Evolutionary conservation across 2,113 vertebrate species (phyloP).

Genomic region (Aspidoscelis tigris): DNA sequence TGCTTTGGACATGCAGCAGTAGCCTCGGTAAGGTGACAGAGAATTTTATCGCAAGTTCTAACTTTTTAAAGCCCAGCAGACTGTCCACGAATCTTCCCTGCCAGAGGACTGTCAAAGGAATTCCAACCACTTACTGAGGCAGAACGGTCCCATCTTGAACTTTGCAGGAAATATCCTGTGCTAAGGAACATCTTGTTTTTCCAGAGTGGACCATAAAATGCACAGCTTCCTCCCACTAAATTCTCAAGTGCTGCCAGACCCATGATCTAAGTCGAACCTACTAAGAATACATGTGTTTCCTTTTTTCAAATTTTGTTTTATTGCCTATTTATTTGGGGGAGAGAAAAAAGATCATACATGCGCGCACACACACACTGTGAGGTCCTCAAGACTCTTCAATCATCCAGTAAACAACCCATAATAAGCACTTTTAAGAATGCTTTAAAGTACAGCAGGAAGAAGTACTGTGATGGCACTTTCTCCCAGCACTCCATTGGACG

Average conservation of each 20-base stretch:
- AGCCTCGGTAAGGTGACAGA: neutral
- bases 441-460: neutral
- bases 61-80: neutral
- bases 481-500: too few species aligned
- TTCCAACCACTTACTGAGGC: conserved; percentile 23
- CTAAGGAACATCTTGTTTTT: conserved; percentile 32
- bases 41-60: neutral
- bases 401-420: too few species aligned
- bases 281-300: neutral
- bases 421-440: too few species aligned
- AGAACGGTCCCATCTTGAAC: conserved; percentile 30
- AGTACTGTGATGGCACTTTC: too few species aligned
- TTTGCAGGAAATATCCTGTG: neutral
- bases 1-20: too few species aligned
- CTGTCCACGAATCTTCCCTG: neutral
- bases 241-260: conserved; percentile 17
- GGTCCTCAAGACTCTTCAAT: too few species aligned
- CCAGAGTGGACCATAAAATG: conserved; percentile 29
- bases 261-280: neutral
- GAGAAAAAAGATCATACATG: too few species aligned
- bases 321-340: neutral
- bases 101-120: conserved; percentile 12
- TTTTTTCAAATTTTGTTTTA: neutral
- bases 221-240: neutral
- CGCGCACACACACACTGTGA: too few species aligned